These are phyloP conservation scores for Caenorhabditis sp. DNA, from an alignment of 2,888 invertebrate species.

Conservation along the genomic window DNA sequence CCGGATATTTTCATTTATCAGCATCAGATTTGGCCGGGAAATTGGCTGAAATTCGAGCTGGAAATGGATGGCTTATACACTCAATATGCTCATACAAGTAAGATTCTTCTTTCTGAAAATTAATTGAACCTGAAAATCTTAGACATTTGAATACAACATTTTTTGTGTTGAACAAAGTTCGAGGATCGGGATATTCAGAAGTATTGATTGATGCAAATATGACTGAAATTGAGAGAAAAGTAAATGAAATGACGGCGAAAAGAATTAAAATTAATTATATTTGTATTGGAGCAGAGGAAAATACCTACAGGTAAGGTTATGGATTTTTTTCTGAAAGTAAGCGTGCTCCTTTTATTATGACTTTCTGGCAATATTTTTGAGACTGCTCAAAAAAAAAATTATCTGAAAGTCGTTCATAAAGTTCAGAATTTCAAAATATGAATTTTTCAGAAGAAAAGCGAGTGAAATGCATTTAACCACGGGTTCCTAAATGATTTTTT, in stretches of 20 bases:
- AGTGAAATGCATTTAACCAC: no score
- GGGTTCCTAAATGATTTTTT: no score
- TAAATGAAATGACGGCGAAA: slow-evolving; percentile 38
- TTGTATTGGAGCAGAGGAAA: slow-evolving; percentile 40
- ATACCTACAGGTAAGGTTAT: slow-evolving; percentile 29
- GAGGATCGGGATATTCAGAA: slow-evolving; percentile 27
- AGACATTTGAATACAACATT: slow-evolving; percentile 41
- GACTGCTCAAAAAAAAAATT: no score
- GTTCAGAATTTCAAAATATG: no score
- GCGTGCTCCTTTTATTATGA: no score
- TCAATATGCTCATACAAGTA: slow-evolving; percentile 41
- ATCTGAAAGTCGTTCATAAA: no score
- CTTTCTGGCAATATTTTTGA: no score
- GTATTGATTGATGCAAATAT: slow-evolving; percentile 41
- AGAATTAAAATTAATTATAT: slow-evolving; percentile 43
- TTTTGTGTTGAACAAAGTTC: slow-evolving; percentile 23
- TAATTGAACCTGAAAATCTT: background rate
- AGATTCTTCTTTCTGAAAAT: no score
- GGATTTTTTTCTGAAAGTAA: no score
- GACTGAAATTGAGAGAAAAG: slow-evolving; percentile 35
- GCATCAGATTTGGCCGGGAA: slow-evolving; percentile 15
- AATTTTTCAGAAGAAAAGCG: no score
- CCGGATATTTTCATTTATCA: slow-evolving; percentile 33
- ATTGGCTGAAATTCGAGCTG: slow-evolving; percentile 15
- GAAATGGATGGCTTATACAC: slow-evolving; percentile 27